A percentile compares a stretch with the other conserved stretches of the same genome.
These are phyloP conservation scores for Anneissia japonica DNA, from an alignment of 35 echinoderm and acorn worm genomes.

Conservation along the genomic window DNA sequence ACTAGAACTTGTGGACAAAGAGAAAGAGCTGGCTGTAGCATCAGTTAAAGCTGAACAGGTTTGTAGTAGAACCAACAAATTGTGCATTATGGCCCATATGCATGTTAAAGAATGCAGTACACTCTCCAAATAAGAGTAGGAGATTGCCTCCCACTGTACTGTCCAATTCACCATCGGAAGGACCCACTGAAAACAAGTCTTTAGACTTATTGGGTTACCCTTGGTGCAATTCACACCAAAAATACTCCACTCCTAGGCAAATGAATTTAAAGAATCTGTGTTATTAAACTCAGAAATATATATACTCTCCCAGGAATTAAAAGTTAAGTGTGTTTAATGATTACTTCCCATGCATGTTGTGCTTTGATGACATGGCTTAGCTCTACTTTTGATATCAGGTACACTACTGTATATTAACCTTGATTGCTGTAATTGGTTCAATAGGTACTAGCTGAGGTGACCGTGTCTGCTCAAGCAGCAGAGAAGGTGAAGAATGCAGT, in stretches of 20 bases:
- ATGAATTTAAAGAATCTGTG: too few species aligned
- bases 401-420: neutral
- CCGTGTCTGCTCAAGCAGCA: slow-evolving; percentile 89
- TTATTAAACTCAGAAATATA: too few species aligned
- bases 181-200: too few species aligned
- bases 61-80: neutral
- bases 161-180: too few species aligned
- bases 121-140: too few species aligned
- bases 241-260: too few species aligned
- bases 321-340: neutral
- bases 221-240: too few species aligned
- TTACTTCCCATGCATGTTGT: neutral
- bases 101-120: too few species aligned
- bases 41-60: slow-evolving; percentile 93
- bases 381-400: neutral
- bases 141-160: too few species aligned
- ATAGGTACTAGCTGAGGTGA: slow-evolving; percentile 92
- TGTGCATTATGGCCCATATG: neutral
- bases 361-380: neutral
- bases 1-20: slow-evolving; percentile 81
- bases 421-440: neutral
- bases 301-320: too few species aligned
- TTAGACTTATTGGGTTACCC: too few species aligned
- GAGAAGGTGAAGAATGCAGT: slow-evolving; percentile 86
- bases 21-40: slow-evolving; percentile 89